These are phyloP conservation scores for Mythimna vitellina DNA, from an alignment of 2,888 invertebrate genomes.

Conservation along the genomic window DNA sequence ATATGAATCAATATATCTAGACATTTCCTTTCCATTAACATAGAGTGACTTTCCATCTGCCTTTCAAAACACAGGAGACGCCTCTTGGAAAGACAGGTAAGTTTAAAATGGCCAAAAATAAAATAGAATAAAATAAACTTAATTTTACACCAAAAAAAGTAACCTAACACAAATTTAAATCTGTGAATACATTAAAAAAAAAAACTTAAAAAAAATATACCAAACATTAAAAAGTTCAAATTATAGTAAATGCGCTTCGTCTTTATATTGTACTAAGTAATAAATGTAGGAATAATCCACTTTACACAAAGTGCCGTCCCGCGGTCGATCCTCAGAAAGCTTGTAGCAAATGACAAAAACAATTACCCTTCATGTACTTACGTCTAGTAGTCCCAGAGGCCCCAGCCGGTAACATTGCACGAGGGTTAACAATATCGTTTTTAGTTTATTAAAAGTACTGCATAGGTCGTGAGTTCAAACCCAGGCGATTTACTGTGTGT, in stretches of 20 bases:
- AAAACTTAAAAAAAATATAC: no score
- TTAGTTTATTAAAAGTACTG: constrained; percentile 18
- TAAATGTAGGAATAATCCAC: constrained; percentile 42
- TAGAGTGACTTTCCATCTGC: no score
- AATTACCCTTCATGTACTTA: constrained; percentile 15
- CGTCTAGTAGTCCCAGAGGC: constrained; percentile 7
- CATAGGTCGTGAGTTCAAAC: background rate
- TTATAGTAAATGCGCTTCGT: constrained; percentile 1
- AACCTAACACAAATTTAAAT: no score
- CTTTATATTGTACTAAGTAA: constrained; percentile 24
- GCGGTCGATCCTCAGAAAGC: constrained; percentile 2
- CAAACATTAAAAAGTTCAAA: constrained; percentile 5
- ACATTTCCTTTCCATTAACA: no score
- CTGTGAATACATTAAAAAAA: no score
- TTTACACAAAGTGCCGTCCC: constrained; percentile 22
- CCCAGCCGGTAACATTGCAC: background rate
- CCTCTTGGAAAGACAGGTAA: no score
- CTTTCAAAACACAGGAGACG: no score
- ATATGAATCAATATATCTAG: no score
- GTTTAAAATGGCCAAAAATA: no score
- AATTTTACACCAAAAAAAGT: no score
- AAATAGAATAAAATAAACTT: no score
- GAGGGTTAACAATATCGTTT: constrained; percentile 20
- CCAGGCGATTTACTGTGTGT: no score
- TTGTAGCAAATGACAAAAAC: constrained; percentile 38